Conservation (phyloP, 2,888 invertebrate species). For the Lasioglossum morio region DNA sequence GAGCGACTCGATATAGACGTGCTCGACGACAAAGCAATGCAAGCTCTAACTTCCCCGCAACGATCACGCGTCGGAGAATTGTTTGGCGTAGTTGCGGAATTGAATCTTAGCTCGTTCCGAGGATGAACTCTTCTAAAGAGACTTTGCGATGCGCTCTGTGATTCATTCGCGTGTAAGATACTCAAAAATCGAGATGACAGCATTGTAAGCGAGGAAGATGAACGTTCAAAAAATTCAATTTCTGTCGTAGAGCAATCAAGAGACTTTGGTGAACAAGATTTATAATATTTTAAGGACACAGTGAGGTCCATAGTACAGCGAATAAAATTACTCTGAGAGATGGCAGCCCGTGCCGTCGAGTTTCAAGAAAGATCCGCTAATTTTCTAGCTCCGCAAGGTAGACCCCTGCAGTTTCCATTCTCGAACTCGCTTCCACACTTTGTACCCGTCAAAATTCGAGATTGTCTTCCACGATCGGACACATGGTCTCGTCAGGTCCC, state of each 20-base stretch:
- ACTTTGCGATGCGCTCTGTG: background rate
- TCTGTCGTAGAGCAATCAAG: background rate
- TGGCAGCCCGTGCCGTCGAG: background rate
- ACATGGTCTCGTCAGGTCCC: background rate
- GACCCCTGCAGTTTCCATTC: background rate
- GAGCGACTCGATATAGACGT: background rate
- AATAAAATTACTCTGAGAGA: background rate
- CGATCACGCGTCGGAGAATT: background rate
- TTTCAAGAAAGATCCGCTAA: background rate
- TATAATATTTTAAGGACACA: background rate
- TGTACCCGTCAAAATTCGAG: constrained; percentile 2
- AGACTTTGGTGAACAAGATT: background rate
- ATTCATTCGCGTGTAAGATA: background rate
- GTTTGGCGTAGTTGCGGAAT: background rate
- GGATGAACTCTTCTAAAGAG: background rate
- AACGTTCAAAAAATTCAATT: background rate
- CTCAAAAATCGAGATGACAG: background rate
- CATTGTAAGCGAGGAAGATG: background rate
- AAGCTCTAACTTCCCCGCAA: background rate
- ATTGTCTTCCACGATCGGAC: constrained; percentile 3
- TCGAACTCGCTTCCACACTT: background rate
- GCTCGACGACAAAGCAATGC: background rate
- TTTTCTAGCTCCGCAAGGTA: background rate
- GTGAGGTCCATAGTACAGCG: background rate
- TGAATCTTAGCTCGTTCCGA: background rate